phyloP scores from a whole-genome alignment of 2,797 vertebrate species.

The Sebastes trivittatus region DNA sequence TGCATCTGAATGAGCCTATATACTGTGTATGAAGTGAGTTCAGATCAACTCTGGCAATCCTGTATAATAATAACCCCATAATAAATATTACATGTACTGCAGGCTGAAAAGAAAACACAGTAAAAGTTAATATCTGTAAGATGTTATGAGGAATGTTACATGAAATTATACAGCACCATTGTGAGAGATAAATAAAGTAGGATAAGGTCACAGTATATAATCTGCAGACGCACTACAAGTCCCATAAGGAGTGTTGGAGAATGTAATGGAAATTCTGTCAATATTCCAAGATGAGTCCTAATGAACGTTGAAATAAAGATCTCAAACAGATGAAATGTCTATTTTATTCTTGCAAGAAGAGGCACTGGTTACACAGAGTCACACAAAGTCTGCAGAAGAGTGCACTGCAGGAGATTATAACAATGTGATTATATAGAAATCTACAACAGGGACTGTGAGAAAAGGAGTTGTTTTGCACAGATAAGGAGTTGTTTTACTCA shows the following conservation, averaged over 20 bases:
- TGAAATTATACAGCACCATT: background rate
- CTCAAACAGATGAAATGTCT: too few relatives aligned
- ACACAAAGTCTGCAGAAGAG: too few relatives aligned
- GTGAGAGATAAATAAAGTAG: conserved; percentile 20
- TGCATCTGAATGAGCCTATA: background rate
- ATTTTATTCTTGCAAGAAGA: too few relatives aligned
- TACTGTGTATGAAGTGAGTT: background rate
- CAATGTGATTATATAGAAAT: too few relatives aligned
- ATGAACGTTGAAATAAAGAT: too few relatives aligned
- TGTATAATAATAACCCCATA: background rate
- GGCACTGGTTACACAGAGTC: too few relatives aligned
- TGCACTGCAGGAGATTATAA: too few relatives aligned
- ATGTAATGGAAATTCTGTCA: too few relatives aligned
- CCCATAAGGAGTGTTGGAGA: background rate
- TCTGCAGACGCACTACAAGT: background rate
- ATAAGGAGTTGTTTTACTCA: too few relatives aligned
- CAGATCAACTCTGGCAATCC: background rate
- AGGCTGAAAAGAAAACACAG: background rate
- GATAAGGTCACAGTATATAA: conserved; percentile 8
- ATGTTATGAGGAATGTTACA: background rate
- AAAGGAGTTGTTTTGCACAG: too few relatives aligned
- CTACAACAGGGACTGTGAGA: too few relatives aligned
- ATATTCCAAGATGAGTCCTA: too few relatives aligned
- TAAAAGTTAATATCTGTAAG: background rate
- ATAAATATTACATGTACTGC: background rate